phyloP scores from a whole-genome alignment of 2,113 vertebrate species.

The Ctenodactylus gundi region DNA sequence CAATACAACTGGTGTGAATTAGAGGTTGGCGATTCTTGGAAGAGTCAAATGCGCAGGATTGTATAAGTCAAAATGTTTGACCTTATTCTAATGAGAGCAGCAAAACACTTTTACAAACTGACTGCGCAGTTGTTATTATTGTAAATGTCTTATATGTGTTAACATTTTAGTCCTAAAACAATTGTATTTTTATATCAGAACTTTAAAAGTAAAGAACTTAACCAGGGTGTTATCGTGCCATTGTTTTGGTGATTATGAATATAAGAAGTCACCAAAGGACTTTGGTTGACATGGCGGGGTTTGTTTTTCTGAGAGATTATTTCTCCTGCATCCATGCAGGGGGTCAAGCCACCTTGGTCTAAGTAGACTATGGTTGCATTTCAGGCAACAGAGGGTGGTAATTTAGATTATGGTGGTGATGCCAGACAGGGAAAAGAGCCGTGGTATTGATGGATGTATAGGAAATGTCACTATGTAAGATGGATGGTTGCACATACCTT shows the following conservation, averaged over 20 bases:
- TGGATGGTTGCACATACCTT: not conserved
- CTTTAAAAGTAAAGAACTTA: not conserved
- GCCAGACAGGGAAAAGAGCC: not conserved
- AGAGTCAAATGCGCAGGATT: not conserved
- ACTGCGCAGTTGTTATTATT: not conserved
- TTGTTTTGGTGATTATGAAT: not conserved
- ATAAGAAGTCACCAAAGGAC: not conserved
- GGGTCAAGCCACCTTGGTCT: not conserved
- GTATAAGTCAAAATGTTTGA: not conserved
- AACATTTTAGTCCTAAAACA: not conserved
- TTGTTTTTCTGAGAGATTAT: not conserved
- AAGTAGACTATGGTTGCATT: not conserved
- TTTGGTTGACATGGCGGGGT: not conserved
- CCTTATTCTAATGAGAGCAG: not conserved
- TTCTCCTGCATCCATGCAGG: not conserved
- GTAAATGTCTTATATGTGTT: not conserved
- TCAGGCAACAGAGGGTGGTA: not conserved
- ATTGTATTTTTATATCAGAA: not conserved
- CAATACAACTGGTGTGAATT: not conserved
- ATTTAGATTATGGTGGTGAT: not conserved
- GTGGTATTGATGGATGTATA: not conserved
- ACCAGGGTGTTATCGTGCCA: not conserved
- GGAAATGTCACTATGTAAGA: not conserved
- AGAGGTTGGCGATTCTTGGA: not conserved
- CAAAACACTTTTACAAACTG: not conserved